Evolutionary conservation across 2,888 invertebrate genomes (phyloP), one percentile per base, ranked within the genome.

Genomic region (Platycnemis pennipes): DNA sequence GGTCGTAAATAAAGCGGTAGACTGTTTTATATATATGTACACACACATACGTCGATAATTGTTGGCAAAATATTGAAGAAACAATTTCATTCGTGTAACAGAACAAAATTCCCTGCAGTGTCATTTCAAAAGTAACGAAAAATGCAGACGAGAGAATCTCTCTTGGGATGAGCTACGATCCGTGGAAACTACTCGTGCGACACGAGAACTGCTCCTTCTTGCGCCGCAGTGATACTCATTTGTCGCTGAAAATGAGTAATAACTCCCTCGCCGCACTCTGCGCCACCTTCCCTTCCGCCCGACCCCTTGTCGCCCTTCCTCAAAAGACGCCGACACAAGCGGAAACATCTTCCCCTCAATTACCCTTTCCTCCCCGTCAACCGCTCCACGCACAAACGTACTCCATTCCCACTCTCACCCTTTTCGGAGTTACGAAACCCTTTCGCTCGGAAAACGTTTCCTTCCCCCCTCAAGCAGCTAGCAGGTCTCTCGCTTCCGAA

Each of bases 311-410:
- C 91, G 37, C 63, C 56, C 26, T 69, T 37, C 91, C 91, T 91
- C 91, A 91, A 63, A 91, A 91, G 56, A 63, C 44, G 44, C 63
- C 91, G 44, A 44, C 56, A 56, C 42, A 13, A 0, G 37, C 89
- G n/a, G 49, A 56, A 53, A 56, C 53, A 49, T 89, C 91, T 91
- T 91, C 91, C 91, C 69, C 91, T 44, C 91, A 91, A 91, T 91
- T 91, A 91, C 37, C 63, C 44, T n/a, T 13, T 63, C 44, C 69
- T 45, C 91, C n/a, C 13, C n/a, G 22, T 46, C 88, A 49, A 46
- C 16, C 56, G 31, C 89, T 13, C 63, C 44, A 44, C 44, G 53
- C 37, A 91, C 91, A 91, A 91, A 91, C 91, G 91, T 91, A 77
- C 11, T 77, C 37, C 31, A 11, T 37, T 77, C 77, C 37, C 77